These are phyloP conservation scores for Cercopithecus petaurista DNA, from an alignment of 2,797 vertebrate genomes.

Conservation along the genomic window DNA sequence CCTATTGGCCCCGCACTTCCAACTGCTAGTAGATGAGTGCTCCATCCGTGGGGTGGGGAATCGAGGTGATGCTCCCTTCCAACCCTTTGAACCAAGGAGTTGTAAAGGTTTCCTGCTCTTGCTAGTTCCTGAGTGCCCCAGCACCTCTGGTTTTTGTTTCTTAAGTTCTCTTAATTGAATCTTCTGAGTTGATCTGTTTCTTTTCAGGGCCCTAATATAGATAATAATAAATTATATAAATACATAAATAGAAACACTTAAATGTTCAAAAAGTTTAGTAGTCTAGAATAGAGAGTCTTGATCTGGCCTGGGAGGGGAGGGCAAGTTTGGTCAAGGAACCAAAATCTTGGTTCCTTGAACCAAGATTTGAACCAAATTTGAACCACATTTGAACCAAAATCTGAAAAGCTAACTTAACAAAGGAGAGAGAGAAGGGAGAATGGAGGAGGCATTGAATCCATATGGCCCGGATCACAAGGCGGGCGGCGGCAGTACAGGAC, in stretches of 20 bases:
- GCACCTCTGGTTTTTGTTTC: not conserved
- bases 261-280: not conserved
- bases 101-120: not conserved
- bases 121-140: not conserved
- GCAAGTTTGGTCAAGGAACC: not conserved
- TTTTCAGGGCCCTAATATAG: not conserved
- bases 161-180: not conserved
- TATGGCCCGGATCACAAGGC: not conserved
- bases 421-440: not conserved
- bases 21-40: not conserved
- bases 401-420: not conserved
- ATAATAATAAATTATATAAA: not conserved
- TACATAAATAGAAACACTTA: not conserved
- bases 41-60: not conserved
- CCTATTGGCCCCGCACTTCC: no score
- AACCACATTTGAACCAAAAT: not conserved
- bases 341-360: not conserved
- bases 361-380: no score
- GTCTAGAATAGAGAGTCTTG: not conserved
- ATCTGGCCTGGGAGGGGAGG: not conserved
- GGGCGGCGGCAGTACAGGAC: accelerated
- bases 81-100: not conserved
- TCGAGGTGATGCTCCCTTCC: not conserved
- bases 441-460: not conserved
- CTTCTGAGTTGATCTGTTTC: not conserved